These are phyloP conservation scores for Aquatica leii DNA, from an alignment of 2,888 invertebrate genomes.

Conservation along the genomic window DNA sequence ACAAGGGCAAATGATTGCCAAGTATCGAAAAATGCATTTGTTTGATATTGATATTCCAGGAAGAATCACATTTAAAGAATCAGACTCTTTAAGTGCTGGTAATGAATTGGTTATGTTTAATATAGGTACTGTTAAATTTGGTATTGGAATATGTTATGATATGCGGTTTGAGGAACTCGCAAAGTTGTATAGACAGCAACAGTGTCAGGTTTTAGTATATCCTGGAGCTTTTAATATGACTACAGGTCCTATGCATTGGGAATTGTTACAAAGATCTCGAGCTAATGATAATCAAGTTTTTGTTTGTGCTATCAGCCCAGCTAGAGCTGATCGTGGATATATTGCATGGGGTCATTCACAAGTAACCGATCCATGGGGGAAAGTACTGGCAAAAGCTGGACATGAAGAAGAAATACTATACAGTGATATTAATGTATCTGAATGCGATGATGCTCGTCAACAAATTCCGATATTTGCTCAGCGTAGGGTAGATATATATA, in stretches of 20 bases:
- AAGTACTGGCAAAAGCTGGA: slow-evolving; percentile 74
- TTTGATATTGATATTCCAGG: slow-evolving; percentile 96
- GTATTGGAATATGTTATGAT: slow-evolving; percentile 95
- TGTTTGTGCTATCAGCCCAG: slow-evolving; percentile 85
- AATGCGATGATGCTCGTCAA: slow-evolving; percentile 78
- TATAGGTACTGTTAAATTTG: slow-evolving; percentile 76
- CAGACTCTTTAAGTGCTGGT: slow-evolving; percentile 82
- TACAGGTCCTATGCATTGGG: slow-evolving; percentile 95
- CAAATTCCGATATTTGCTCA: slow-evolving; percentile 85
- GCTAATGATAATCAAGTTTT: slow-evolving; percentile 91
- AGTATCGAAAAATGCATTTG: slow-evolving; percentile 90
- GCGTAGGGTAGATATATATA: slow-evolving; percentile 72
- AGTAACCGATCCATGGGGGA: slow-evolving; percentile 85
- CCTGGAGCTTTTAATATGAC: slow-evolving; percentile 97
- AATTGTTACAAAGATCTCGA: slow-evolving; percentile 79
- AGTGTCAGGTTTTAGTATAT: slow-evolving; percentile 87
- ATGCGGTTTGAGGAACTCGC: slow-evolving; percentile 92
- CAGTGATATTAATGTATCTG: slow-evolving; percentile 77
- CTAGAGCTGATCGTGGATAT: slow-evolving; percentile 79
- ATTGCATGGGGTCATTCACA: slow-evolving; percentile 90
- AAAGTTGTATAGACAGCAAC: slow-evolving; percentile 72
- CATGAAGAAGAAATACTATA: slow-evolving; percentile 75
- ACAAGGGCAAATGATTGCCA: slow-evolving; percentile 78
- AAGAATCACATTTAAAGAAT: slow-evolving; percentile 92
- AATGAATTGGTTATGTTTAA: slow-evolving; percentile 77